These are phyloP conservation scores for Nannoperca obscura DNA, from an alignment of 2,797 vertebrate genomes.

Conservation along the genomic window DNA sequence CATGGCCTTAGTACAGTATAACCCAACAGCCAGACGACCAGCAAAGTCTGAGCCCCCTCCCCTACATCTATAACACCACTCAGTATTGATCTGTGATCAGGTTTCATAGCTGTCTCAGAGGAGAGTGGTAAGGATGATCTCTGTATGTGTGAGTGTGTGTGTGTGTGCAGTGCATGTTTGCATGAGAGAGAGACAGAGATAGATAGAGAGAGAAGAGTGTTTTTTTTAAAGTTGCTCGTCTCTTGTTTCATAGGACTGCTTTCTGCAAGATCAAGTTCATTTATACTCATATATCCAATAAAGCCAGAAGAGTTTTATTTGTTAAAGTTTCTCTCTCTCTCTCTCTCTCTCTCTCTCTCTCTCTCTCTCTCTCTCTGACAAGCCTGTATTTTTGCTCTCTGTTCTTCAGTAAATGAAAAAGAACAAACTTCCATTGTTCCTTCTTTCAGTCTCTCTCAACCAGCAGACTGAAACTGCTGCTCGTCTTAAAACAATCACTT, in stretches of 20 bases:
- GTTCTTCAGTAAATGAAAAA: conserved; percentile 16
- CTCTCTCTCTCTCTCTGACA: conserved; percentile 5
- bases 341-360: not conserved
- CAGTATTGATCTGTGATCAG: conserved; percentile 77
- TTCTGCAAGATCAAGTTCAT: conserved; percentile 53
- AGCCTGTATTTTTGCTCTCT: conserved; percentile 24
- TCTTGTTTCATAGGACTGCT: conserved; percentile 67
- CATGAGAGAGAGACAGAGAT: conserved; percentile 1
- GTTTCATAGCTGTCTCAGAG: conserved; percentile 73
- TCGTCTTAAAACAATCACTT: conserved; percentile 60
- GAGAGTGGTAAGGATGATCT: conserved; percentile 49
- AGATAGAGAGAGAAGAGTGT: not conserved
- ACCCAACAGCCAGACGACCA: conserved; percentile 30
- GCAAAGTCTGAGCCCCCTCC: conserved; percentile 37
- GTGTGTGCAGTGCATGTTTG: conserved; percentile 11
- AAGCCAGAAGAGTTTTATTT: conserved; percentile 33
- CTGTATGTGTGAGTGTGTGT: conserved; percentile 26
- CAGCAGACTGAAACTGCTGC: conserved; percentile 50
- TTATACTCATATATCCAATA: conserved; percentile 45
- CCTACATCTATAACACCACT: conserved; percentile 52
- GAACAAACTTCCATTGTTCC: conserved; percentile 55
- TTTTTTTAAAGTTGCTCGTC: conserved; percentile 38
- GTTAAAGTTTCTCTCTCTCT: conserved; percentile 4
- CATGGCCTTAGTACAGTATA: conserved; percentile 1
- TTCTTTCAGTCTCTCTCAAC: conserved; percentile 30